phyloP scores from a whole-genome alignment of 1,140 invertebrate genomes.

The Platorchestia sp. region DNA sequence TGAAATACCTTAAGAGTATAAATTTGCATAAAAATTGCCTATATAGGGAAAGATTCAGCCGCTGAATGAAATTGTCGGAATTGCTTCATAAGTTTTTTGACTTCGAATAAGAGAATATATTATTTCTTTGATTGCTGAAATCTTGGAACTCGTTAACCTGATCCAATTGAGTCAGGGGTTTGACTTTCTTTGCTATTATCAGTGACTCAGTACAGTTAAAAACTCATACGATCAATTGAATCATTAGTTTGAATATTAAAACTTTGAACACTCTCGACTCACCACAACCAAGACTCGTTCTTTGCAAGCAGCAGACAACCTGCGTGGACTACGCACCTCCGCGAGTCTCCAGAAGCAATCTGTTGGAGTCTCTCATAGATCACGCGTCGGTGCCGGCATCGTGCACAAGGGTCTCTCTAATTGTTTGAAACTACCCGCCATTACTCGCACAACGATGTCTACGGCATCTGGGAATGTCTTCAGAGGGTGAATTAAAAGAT shows the following conservation, averaged over 20 bases:
- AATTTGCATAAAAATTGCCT: too few species aligned
- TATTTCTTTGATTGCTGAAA: neutral
- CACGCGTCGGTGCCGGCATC: constrained; percentile 8
- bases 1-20: too few species aligned
- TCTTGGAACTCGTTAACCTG: neutral
- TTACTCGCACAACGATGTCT: neutral
- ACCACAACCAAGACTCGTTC: neutral
- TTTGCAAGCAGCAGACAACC: neutral
- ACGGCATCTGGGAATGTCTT: neutral
- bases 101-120: too few species aligned
- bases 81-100: too few species aligned
- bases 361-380: neutral
- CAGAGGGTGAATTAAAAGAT: neutral
- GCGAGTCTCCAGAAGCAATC: neutral
- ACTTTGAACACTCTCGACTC: neutral
- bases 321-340: neutral
- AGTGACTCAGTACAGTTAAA: neutral
- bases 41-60: too few species aligned
- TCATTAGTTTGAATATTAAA: neutral
- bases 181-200: neutral
- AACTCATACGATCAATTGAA: neutral
- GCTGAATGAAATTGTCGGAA: too few species aligned
- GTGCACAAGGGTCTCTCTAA: constrained; percentile 30
- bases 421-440: constrained; percentile 12
- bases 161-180: neutral